These are phyloP conservation scores for Aradophagus sp. DNA, from an alignment of 1,140 invertebrate species.

Conservation along the genomic window DNA sequence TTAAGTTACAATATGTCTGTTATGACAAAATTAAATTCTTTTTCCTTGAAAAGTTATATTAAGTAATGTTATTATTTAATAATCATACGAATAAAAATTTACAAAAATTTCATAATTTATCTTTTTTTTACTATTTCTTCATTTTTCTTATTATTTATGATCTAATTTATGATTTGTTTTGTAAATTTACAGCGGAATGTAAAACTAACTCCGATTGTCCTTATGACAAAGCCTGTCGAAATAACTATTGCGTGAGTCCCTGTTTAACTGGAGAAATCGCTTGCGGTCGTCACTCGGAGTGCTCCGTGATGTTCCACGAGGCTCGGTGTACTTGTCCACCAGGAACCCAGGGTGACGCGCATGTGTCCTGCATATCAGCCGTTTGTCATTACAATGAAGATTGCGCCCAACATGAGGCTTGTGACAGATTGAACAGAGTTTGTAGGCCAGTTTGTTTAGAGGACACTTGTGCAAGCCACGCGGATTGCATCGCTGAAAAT, in stretches of 20 bases:
- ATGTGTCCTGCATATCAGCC: slow-evolving; percentile 86
- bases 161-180: no score
- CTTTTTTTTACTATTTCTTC: no score
- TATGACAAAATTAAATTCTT: no score
- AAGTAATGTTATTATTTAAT: no score
- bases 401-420: slow-evolving; percentile 89
- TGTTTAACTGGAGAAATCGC: slow-evolving; percentile 78
- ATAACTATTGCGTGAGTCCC: slow-evolving; percentile 86
- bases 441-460: slow-evolving; percentile 88
- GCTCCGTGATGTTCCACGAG: slow-evolving; percentile 82
- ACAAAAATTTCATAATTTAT: no score
- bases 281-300: slow-evolving; percentile 88
- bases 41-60: no score
- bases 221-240: slow-evolving; percentile 87
- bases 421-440: slow-evolving; percentile 87
- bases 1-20: no score
- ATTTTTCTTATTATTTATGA: no score
- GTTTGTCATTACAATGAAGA: slow-evolving; percentile 92
- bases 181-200: slow-evolving; percentile 87
- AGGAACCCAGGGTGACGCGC: slow-evolving; percentile 89
- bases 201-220: slow-evolving; percentile 87
- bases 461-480: slow-evolving; percentile 84
- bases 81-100: no score
- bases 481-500: slow-evolving; percentile 82
- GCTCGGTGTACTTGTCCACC: slow-evolving; percentile 88